Conservation (phyloP, 2,888 invertebrate species). For the Spilosoma lubricipeda region DNA sequence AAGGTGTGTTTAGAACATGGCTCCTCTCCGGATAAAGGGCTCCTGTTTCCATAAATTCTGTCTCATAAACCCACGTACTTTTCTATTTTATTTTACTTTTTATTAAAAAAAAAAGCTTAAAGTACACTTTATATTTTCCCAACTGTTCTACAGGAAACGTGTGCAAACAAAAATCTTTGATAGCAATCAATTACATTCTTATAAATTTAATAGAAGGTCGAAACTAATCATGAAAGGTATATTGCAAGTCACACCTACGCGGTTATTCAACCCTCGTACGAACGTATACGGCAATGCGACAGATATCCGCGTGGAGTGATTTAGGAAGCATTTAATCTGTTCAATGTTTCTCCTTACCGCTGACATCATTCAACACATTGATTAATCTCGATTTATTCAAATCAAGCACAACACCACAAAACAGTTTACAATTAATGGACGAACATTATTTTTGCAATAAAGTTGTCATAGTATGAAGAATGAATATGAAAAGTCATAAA, state of each 20-base stretch:
- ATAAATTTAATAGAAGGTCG: conserved; percentile 23
- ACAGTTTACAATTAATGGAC: conserved; percentile 23
- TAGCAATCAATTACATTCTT: conserved; percentile 28
- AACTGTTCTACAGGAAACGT: not conserved
- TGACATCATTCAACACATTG: conserved; percentile 41
- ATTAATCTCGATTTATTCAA: conserved; percentile 30
- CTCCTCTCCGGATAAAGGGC: too few species aligned
- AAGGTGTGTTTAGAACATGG: too few species aligned
- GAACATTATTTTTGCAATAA: conserved; percentile 24
- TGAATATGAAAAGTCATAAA: conserved; percentile 25
- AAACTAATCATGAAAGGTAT: conserved; percentile 29
- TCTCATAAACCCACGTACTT: too few species aligned
- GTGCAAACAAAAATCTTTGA: conserved; percentile 12
- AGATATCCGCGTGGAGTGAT: conserved; percentile 47
- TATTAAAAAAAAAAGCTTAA: too few species aligned
- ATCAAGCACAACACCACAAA: conserved; percentile 32
- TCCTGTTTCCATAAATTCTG: too few species aligned
- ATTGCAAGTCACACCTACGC: conserved; percentile 41
- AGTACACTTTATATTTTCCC: not conserved
- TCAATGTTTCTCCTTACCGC: conserved; percentile 25
- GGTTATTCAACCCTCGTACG: conserved; percentile 36
- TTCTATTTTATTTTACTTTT: too few species aligned
- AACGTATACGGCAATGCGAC: conserved; percentile 29
- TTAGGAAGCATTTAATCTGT: conserved; percentile 35
- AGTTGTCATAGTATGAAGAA: conserved; percentile 21